Evolutionary conservation across 2,113 vertebrate genomes (phyloP).

Genomic region (Rhizomys pruinosus): DNA sequence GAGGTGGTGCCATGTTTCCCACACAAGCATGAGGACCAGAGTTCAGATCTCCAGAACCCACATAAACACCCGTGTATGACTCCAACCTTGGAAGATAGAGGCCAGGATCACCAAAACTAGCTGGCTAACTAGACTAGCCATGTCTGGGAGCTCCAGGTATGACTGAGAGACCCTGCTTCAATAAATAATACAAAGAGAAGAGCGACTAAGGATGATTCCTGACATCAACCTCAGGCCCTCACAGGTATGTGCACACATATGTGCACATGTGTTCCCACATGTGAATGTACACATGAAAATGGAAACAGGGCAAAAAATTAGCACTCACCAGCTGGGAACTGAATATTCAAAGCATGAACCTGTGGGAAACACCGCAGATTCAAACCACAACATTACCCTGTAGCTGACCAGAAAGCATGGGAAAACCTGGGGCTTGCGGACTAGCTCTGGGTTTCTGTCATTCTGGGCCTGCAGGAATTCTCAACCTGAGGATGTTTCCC

Average conservation of each 20-base stretch:
- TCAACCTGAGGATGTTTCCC: constrained; percentile 15
- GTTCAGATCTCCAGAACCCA: neutral
- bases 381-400: neutral
- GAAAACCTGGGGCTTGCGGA: neutral
- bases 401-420: neutral
- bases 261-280: too few relatives aligned
- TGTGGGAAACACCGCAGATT: neutral
- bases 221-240: neutral
- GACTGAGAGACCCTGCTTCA: neutral
- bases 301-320: neutral
- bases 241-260: neutral
- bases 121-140: neutral
- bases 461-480: neutral
- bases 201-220: neutral
- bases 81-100: neutral
- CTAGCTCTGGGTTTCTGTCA: neutral
- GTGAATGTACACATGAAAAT: neutral
- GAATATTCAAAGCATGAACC: neutral
- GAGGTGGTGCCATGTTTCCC: neutral
- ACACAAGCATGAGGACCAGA: neutral
- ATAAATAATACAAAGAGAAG: neutral
- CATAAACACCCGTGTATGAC: neutral
- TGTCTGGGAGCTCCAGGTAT: neutral
- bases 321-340: neutral
- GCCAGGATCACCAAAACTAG: too few relatives aligned